phyloP scores from a whole-genome alignment of 23 tunicate genomes.

The Phallusia fumigata region DNA sequence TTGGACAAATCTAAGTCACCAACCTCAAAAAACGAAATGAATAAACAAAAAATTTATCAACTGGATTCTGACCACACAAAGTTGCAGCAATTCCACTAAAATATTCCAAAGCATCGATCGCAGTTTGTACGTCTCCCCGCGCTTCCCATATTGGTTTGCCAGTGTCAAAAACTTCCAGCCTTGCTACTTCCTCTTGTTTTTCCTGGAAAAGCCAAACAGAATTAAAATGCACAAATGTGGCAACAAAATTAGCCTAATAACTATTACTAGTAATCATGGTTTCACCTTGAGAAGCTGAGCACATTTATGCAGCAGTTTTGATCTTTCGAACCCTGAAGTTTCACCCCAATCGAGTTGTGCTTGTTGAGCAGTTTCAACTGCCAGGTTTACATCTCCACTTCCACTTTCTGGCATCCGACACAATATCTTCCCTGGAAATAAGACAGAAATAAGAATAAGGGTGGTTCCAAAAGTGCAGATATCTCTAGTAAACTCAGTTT shows the following conservation, averaged over 20 bases:
- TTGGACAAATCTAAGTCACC: too few relatives aligned
- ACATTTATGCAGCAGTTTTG: constrained; percentile 54
- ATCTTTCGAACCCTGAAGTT: constrained; percentile 63
- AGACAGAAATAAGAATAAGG: neutral
- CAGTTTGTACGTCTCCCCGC: constrained; percentile 84
- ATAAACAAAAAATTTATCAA: neutral
- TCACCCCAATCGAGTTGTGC: constrained; percentile 78
- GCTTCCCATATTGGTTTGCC: constrained; percentile 99
- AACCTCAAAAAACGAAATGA: neutral
- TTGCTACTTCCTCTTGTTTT: constrained; percentile 86
- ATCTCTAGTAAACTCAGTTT: too few relatives aligned
- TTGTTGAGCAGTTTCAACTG: constrained; percentile 47
- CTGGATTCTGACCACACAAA: constrained; percentile 56
- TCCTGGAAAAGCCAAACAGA: constrained; percentile 10
- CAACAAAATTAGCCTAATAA: neutral
- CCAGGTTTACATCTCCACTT: constrained; percentile 51
- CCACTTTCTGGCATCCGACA: constrained; percentile 62
- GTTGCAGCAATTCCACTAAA: constrained; percentile 86
- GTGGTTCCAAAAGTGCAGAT: too few relatives aligned
- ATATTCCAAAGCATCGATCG: constrained; percentile 86
- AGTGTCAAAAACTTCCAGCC: constrained; percentile 79
- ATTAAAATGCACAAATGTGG: neutral
- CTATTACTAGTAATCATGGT: too few relatives aligned
- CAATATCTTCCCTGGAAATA: constrained; percentile 41
- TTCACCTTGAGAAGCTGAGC: constrained; percentile 48